Evolutionary conservation across 1,140 invertebrate species (phyloP).

Genomic region (Zaprionus camerounensis): DNA sequence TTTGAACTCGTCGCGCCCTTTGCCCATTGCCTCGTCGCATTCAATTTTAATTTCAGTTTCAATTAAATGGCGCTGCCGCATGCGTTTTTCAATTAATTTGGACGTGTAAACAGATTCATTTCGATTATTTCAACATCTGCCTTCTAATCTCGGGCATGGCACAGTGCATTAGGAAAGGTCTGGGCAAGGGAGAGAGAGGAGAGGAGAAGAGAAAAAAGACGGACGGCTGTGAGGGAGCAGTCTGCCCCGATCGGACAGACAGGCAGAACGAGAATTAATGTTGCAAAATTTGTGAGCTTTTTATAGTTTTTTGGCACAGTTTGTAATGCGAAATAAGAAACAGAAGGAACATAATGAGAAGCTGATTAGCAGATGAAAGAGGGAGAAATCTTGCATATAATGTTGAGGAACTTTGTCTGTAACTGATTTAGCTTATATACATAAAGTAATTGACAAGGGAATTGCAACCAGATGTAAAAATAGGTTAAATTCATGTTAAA

Average conservation of each 20-base stretch:
- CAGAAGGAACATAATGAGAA: conserved; percentile 1
- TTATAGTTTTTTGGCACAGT: conserved; percentile 18
- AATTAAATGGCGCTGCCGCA: conserved; percentile 80
- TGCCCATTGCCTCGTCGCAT: conserved; percentile 15
- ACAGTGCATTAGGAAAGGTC: conserved; percentile 45
- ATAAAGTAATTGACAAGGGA: too few species aligned
- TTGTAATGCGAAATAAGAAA: not conserved
- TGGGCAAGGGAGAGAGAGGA: conserved; percentile 18
- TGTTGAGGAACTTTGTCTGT: too few species aligned
- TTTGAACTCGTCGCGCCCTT: conserved; percentile 44
- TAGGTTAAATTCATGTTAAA: too few species aligned
- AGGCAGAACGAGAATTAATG: not conserved
- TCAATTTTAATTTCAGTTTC: conserved; percentile 70
- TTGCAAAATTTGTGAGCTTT: conserved; percentile 7
- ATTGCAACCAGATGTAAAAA: too few species aligned
- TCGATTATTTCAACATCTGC: conserved; percentile 84
- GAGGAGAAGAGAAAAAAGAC: not conserved
- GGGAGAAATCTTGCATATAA: not conserved
- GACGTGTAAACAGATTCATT: conserved; percentile 84
- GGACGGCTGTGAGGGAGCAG: not conserved
- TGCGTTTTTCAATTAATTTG: conserved; percentile 81
- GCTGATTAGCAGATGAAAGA: not conserved
- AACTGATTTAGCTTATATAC: too few species aligned
- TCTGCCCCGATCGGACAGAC: not conserved
- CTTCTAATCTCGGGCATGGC: conserved; percentile 54